Evolutionary conservation across 2,113 vertebrate genomes (phyloP), one percentile per base, ranked within the genome.

Genomic region (Hiodon alosoides): DNA sequence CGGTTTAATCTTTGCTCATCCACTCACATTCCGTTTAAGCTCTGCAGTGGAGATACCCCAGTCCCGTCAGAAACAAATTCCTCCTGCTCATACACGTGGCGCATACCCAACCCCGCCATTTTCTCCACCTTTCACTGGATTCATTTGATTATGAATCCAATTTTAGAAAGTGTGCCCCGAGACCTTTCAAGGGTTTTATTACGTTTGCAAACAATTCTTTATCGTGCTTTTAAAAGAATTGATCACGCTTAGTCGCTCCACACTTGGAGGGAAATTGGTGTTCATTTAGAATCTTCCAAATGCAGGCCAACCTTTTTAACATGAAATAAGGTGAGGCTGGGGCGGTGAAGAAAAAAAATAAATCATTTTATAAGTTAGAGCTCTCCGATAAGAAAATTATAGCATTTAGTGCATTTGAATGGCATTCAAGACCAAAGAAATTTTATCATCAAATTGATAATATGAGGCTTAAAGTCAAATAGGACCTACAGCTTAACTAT

Each of bases 371-470:
- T 79, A 78, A 75, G 69, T 76, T 80, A 77, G 78, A 73, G 77
- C 71, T 76, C 16, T 72, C 72, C 77, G 75, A 82, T 80, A 82
- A 78, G 76, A 66, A 78, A 84, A 83, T 79, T 62, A 75, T 76
- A 76, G 76, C 77, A 80, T 67, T 79, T 55, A 74, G 77, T 69
- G 73, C 78, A 85, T 86, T 87, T 86, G 82, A 90, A 79, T 86
- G 87, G 85, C 85, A 84, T 73, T 77, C n/a, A 31, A 81, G 78
- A 83, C 81, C 81, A 82, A 78, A 74, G 76, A 82, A 87, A 85
- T 88, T 81, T 87, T 80, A 84, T 85, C 82, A 83, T 85, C 81
- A 86, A 86, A 88, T 82, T 83, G 79, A 78, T 78, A 68, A 82
- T 83, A 77, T 55, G 75, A 84, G 58, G 73, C 79, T 77, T 57